These are phyloP conservation scores for Microplitis manilae DNA, from an alignment of 2,888 invertebrate genomes.

Conservation along the genomic window DNA sequence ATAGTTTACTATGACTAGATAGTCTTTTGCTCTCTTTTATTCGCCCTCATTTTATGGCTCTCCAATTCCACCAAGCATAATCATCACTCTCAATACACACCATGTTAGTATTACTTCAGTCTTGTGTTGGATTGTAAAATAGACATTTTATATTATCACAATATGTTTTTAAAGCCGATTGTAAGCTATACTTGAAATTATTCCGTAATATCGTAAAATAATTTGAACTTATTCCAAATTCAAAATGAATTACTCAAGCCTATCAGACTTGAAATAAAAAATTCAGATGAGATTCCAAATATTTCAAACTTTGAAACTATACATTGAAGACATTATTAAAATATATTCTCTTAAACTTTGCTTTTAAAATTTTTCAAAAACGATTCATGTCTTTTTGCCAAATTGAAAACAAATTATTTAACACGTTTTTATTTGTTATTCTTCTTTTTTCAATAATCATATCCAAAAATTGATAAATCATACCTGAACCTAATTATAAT, in stretches of 20 bases:
- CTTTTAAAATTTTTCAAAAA: no score
- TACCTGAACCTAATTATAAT: not conserved
- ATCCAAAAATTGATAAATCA: not conserved
- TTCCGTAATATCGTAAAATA: not conserved
- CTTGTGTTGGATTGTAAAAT: not conserved
- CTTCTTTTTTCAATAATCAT: not conserved
- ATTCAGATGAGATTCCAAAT: no score
- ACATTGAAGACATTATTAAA: no score
- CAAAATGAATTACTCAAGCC: no score
- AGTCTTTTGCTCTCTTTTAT: conserved; percentile 30
- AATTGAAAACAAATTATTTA: no score
- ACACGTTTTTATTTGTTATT: no score
- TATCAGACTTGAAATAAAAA: no score
- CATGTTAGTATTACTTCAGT: conserved; percentile 2
- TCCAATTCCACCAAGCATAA: conserved; percentile 31
- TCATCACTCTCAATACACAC: conserved; percentile 26
- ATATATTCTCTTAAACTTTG: no score
- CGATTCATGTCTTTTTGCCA: no score
- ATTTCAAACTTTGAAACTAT: not conserved
- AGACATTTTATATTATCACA: not conserved
- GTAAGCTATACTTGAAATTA: not conserved
- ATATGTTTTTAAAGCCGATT: not conserved
- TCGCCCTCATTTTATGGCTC: conserved; percentile 36
- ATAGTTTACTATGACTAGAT: conserved; percentile 28
- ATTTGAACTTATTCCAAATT: not conserved